Percentiles rank a stretch among this genome's conserved stretches.
Conservation (phyloP, 2,888 invertebrate genomes). For the Euplagia quadripunctaria region DNA sequence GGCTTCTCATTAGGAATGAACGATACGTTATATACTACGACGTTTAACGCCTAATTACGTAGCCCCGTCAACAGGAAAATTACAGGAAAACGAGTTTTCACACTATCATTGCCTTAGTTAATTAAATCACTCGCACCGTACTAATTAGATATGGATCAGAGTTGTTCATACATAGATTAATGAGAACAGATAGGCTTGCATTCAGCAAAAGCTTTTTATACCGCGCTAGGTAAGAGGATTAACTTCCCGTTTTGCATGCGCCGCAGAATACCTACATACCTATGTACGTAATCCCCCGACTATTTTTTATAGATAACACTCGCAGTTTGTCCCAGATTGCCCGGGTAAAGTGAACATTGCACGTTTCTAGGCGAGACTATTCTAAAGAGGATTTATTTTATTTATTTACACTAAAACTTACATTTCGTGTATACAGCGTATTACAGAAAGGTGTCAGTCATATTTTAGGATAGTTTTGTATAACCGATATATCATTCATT, state of each 20-base stretch:
- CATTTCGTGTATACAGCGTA: too few species aligned
- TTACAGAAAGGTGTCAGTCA: too few species aligned
- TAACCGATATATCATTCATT: too few species aligned
- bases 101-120: slow-evolving; percentile 38
- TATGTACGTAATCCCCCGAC: not conserved
- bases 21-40: not conserved
- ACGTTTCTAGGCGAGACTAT: too few species aligned
- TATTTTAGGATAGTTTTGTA: too few species aligned
- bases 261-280: not conserved
- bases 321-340: not conserved
- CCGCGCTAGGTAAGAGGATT: slow-evolving; percentile 28
- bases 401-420: too few species aligned
- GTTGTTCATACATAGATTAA: slow-evolving; percentile 48
- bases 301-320: not conserved
- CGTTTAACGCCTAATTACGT: slow-evolving; percentile 6
- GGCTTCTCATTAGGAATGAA: not conserved
- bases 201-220: slow-evolving; percentile 24
- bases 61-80: slow-evolving; percentile 3
- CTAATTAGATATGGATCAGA: slow-evolving; percentile 50
- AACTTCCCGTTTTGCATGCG: slow-evolving; percentile 15
- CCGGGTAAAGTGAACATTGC: not conserved
- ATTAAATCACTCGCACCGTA: slow-evolving; percentile 47
- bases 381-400: too few species aligned
- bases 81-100: slow-evolving; percentile 21
- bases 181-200: slow-evolving; percentile 40